These are phyloP conservation scores for Psittacus erithacus DNA, from an alignment of 2,113 vertebrate genomes.

Conservation along the genomic window DNA sequence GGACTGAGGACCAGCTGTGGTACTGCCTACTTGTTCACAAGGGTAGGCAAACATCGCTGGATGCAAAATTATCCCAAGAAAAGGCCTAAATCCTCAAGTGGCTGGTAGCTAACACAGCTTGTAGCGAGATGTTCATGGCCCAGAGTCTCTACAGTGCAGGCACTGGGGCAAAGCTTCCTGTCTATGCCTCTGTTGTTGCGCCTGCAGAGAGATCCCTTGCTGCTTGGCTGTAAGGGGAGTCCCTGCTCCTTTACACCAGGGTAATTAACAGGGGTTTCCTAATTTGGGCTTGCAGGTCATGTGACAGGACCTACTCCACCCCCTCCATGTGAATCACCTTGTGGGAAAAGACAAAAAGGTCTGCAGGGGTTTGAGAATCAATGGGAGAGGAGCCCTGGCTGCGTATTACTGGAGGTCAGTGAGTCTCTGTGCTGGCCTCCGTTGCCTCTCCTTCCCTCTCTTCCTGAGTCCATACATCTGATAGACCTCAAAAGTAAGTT, in stretches of 20 bases:
- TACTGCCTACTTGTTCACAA: neutral
- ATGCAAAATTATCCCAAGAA: neutral
- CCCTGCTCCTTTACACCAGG: neutral
- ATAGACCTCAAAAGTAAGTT: neutral
- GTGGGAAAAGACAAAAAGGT: neutral
- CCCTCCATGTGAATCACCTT: neutral
- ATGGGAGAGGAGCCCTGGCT: neutral
- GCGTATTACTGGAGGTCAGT: rapidly evolving
- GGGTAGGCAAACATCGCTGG: neutral
- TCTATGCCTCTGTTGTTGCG: rapidly evolving
- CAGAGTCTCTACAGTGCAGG: neutral
- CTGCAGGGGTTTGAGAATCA: neutral
- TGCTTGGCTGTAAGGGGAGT: rapidly evolving
- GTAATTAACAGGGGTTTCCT: neutral
- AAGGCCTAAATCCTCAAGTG: neutral
- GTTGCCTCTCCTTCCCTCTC: neutral
- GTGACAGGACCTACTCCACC: neutral
- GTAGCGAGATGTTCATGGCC: neutral
- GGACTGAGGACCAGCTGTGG: rapidly evolving
- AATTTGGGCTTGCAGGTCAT: neutral
- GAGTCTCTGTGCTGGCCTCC: neutral
- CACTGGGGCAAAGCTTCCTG: neutral
- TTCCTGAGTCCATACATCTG: neutral
- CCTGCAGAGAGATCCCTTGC: rapidly evolving
- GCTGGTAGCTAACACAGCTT: neutral